Evolutionary conservation across 2,797 vertebrate species (phyloP), one percentile per base, ranked within the genome.

Genomic region (Labeo calbasu): DNA sequence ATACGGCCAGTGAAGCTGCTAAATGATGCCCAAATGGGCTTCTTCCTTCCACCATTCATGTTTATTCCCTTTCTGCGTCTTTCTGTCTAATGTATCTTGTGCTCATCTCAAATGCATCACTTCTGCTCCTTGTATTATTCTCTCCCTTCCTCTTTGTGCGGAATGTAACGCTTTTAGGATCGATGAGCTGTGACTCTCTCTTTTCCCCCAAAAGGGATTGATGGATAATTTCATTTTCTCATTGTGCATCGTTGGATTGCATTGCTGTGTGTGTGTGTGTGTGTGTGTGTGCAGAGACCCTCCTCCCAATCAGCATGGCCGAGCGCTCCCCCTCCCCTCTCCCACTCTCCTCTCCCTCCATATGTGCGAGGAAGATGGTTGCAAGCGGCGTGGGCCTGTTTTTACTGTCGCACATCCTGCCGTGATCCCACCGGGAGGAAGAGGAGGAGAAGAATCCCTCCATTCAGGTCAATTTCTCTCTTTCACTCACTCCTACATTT

Each of bases 371-470:
- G 75, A 84, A 82, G 82, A 84, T 87, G 78, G 77, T 82, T 77
- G 86, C 80, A 61, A 36, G 57, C 65, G 80, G 25, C 82, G 68
- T 86, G 53, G 89, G 89, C 88, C 87, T 87, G 87, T 72, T 48
- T 83, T 70, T 86, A 85, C 79, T 86, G 81, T 69, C 55, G 78
- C 76, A 65, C 79, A 50, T 86, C 69, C 89, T 71, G 46, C 63
- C 48, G 23, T 68, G 66, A 86, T 71, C 81, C 78, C 72, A 84
- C 79, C 40, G 50, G 50, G 70, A 82, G 77, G 57, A 69, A 69
- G 78, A 79, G 77, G 81, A 83, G 79, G 51, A 84, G 71, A 75
- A 59, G 57, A 81, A 82, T 66, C 43, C 66, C 46, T 80, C 53
- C 73, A 15, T 82, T 66, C 77, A 28, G 66, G 66, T 82, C 8